Evolutionary conservation across 2,888 invertebrate genomes (phyloP), one percentile per base, ranked within the genome.

Genomic region (Galerucella nymphaeae): DNA sequence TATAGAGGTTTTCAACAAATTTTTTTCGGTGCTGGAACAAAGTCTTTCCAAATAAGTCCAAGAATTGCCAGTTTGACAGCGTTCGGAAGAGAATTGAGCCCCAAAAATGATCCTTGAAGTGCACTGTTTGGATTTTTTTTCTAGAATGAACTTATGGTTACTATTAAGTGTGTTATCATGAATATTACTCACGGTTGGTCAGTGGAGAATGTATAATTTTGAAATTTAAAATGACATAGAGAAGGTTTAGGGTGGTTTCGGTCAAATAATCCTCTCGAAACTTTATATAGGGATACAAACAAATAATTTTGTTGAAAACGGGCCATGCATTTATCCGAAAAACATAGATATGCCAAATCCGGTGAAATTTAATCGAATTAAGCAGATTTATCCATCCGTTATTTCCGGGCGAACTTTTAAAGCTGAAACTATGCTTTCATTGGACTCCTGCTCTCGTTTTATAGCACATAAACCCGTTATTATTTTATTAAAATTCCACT

Each of bases 301-400:
- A 48, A 48, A n/a, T n/a, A 11, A 18, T 10, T 53, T 50, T 50
- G n/a, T 50, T 53, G 10, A 16, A 53, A 53, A 53, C 53, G 53
- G 53, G 10, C 53, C 18, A 53, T 16, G 10, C 16, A 11, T 45
- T 14, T 45, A 18, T 9, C 48, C 53, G 16, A 53, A 53, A 53
- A 53, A 53, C 53, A 16, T 9, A 53, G 53, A 53, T 53, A 53
- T 58, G 23, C 30, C 13, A 58, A 58, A 58, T 58, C 58, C 23
- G 10, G 55, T 57, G 11, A 13, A 18, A 57, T 20, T 20, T 58
- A 50, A 65, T 65, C 65, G 50, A 53, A 65, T 65, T 30, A 58
- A 58, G n/a, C 30, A n/a, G 50, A 64, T 42, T 48, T 42, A 64
- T 50, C 14, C 48, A 20, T 48, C 45, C 11, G 64, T 72, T 75